Evolutionary conservation across 2,113 vertebrate species (phyloP).

Genomic region (Leiothrix lutea): DNA sequence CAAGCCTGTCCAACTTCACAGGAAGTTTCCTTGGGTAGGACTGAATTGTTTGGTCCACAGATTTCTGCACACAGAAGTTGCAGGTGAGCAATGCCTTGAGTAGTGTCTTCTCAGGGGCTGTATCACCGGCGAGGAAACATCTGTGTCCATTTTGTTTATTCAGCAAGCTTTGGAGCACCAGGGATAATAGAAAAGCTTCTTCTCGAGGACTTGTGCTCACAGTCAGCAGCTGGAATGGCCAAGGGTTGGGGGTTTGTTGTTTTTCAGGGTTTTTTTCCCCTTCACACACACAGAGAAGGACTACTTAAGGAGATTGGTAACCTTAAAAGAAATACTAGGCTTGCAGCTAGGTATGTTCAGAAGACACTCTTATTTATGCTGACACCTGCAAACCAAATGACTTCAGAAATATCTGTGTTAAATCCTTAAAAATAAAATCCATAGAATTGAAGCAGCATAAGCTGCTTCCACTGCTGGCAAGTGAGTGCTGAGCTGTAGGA

Average conservation of each 20-base stretch:
- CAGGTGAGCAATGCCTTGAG: constrained; percentile 11
- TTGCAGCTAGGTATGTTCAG: background rate
- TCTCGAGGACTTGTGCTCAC: constrained; percentile 4
- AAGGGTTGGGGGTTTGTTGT: background rate
- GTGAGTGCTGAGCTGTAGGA: background rate
- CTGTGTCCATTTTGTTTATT: constrained; percentile 56
- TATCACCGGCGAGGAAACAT: constrained; percentile 31
- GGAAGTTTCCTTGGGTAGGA: background rate
- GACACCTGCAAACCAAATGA: background rate
- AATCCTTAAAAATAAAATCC: background rate
- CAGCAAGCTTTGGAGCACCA: constrained; percentile 21
- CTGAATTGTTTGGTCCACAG: background rate
- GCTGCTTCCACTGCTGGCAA: background rate
- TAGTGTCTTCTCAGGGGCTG: background rate
- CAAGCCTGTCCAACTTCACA: background rate
- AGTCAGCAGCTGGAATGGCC: constrained; percentile 18
- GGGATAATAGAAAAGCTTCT: constrained; percentile 18
- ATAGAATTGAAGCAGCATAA: background rate
- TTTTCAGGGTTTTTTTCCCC: background rate
- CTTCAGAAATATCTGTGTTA: background rate
- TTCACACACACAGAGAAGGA: background rate
- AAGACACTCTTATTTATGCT: background rate
- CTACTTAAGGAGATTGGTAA: background rate
- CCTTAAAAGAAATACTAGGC: background rate
- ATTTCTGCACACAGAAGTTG: background rate